A percentile compares a stretch with the other conserved stretches of the same genome.
phyloP scores from a whole-genome alignment of 2,113 vertebrate species.

The Phoenicopterus ruber region DNA sequence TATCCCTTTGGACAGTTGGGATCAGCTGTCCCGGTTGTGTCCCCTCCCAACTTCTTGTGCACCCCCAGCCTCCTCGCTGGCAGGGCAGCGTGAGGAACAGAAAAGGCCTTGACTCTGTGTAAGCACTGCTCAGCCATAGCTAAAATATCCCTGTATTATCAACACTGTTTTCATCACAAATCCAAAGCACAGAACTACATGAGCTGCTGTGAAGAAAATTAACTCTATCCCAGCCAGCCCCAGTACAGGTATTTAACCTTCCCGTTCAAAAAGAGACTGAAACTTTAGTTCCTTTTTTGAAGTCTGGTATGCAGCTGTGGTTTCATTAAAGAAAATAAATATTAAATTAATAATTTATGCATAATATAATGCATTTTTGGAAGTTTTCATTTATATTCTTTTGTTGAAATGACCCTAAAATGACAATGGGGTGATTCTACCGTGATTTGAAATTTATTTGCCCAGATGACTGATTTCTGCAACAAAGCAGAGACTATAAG shows the following conservation, averaged over 20 bases:
- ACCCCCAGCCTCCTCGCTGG: rapidly evolving
- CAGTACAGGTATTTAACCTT: not conserved
- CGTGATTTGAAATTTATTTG: not conserved
- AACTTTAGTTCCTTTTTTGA: not conserved
- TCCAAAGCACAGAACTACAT: not conserved
- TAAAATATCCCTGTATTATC: not conserved
- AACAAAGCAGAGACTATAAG: not conserved
- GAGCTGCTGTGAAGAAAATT: not conserved
- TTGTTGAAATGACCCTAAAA: not conserved
- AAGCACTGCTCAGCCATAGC: not conserved
- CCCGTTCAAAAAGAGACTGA: not conserved
- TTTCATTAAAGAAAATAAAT: not conserved
- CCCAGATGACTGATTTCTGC: not conserved
- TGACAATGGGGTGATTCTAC: not conserved
- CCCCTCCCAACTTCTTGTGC: not conserved
- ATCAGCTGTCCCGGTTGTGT: not conserved
- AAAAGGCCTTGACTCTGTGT: not conserved
- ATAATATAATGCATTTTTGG: not conserved
- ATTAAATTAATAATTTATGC: not conserved
- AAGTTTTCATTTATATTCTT: not conserved
- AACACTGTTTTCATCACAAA: not conserved
- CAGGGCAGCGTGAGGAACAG: rapidly evolving
- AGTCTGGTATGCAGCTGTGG: not conserved
- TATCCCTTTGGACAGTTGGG: not conserved
- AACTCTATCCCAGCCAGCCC: not conserved